Percentiles rank a stretch among this genome's conserved stretches.
phyloP scores from a whole-genome alignment of 2,797 vertebrate species.

The Anguilla megastoma region DNA sequence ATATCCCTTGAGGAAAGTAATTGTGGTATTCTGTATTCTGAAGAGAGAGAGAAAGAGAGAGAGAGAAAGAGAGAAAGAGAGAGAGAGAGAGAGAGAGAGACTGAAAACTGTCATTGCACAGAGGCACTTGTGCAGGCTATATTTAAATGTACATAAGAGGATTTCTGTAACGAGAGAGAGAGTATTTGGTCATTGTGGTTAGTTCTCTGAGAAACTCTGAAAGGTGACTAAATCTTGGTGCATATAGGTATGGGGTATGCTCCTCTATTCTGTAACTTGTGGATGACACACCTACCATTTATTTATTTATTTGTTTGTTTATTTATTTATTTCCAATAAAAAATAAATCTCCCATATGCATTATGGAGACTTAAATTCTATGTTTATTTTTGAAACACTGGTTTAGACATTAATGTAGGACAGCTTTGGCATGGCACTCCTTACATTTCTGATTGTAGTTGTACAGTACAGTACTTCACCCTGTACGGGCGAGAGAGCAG shows the following conservation, averaged over 20 bases:
- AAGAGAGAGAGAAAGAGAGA: no score
- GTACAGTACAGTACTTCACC: not conserved
- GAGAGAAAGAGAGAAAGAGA: no score
- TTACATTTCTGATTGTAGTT: not conserved
- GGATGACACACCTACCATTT: not conserved
- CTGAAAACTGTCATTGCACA: no score
- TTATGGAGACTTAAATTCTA: not conserved
- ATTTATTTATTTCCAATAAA: not conserved
- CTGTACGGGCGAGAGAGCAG: not conserved
- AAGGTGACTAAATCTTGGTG: not conserved
- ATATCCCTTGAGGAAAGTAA: not conserved
- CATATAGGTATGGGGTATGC: not conserved
- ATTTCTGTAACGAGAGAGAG: not conserved
- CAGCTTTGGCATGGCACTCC: not conserved
- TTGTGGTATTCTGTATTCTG: not conserved
- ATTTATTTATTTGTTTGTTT: not conserved
- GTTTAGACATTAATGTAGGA: not conserved
- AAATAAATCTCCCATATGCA: not conserved
- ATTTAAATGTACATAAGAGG: not conserved
- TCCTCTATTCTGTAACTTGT: not conserved
- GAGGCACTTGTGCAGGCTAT: not conserved
- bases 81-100: no score
- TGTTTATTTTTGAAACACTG: not conserved
- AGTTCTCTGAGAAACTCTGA: not conserved
- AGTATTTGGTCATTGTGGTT: not conserved